Conservation (phyloP, 2,888 invertebrate species). For the Glaucopsyche alexis region DNA sequence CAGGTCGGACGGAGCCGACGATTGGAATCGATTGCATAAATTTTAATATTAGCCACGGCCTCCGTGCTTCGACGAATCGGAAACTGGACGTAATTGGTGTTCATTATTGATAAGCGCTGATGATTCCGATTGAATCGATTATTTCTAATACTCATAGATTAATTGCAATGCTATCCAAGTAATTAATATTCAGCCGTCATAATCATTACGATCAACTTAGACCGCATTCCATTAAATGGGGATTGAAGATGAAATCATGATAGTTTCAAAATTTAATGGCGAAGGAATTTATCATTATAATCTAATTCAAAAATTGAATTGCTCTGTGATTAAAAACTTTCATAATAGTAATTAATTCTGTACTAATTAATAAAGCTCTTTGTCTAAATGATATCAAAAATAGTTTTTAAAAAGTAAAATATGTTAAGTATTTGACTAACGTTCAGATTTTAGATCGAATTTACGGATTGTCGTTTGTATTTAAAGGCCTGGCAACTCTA, state of each 20-base stretch:
- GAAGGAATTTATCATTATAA: neutral
- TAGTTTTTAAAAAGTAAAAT: neutral
- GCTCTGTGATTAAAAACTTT: neutral
- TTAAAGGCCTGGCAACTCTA: constrained; percentile 3
- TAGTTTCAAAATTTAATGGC: neutral
- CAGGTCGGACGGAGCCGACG: constrained; percentile 53
- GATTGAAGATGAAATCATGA: neutral
- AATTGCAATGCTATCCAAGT: neutral
- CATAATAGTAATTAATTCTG: too few relatives aligned
- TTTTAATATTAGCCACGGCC: constrained; percentile 54
- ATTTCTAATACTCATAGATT: constrained; percentile 4
- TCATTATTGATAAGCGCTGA: constrained; percentile 57
- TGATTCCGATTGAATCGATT: constrained; percentile 46
- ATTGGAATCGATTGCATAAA: constrained; percentile 61
- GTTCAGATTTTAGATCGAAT: neutral
- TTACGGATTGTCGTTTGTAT: neutral
- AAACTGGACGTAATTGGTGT: constrained; percentile 53
- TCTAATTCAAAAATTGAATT: neutral
- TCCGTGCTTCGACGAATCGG: constrained; percentile 33
- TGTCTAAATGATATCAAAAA: too few relatives aligned
- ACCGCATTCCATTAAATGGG: neutral
- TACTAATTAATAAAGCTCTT: too few relatives aligned
- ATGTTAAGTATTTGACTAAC: constrained; percentile 6
- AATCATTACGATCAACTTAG: neutral
- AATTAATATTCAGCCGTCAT: neutral